These are phyloP conservation scores for Cosmia pyralina DNA, from an alignment of 2,888 invertebrate genomes.

Conservation along the genomic window DNA sequence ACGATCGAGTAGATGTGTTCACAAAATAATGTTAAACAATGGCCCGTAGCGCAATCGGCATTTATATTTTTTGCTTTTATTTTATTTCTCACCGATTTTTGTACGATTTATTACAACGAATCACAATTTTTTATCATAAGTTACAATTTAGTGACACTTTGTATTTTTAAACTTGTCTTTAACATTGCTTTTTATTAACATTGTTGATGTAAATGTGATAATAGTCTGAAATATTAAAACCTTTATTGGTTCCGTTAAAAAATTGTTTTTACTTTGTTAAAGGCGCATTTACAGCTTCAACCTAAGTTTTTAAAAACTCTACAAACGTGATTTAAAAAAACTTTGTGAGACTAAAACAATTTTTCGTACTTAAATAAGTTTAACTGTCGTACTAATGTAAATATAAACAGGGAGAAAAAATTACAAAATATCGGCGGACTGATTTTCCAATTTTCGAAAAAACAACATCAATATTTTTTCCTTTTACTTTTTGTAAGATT, in stretches of 20 bases:
- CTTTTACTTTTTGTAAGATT: slow-evolving; percentile 15
- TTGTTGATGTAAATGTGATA: slow-evolving; percentile 72
- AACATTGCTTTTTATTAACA: slow-evolving; percentile 69
- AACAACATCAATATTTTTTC: neutral
- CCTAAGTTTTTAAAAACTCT: slow-evolving; percentile 45
- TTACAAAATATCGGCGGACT: slow-evolving; percentile 49
- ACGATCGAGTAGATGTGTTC: slow-evolving; percentile 69
- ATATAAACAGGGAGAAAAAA: slow-evolving; percentile 65
- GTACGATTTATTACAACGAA: slow-evolving; percentile 74
- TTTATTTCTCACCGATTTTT: slow-evolving; percentile 61
- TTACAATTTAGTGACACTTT: slow-evolving; percentile 49
- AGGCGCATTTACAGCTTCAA: slow-evolving; percentile 30
- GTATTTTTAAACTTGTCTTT: slow-evolving; percentile 56
- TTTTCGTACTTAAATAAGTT: slow-evolving; percentile 67
- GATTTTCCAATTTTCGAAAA: slow-evolving; percentile 20
- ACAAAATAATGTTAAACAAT: slow-evolving; percentile 59
- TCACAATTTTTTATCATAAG: slow-evolving; percentile 59
- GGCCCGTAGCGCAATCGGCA: slow-evolving; percentile 78
- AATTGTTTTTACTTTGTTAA: slow-evolving; percentile 1
- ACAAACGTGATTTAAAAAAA: slow-evolving; percentile 45
- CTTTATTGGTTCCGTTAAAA: slow-evolving; percentile 16
- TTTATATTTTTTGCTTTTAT: slow-evolving; percentile 73
- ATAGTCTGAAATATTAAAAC: slow-evolving; percentile 63
- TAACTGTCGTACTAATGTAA: slow-evolving; percentile 76
- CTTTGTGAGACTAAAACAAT: slow-evolving; percentile 60